Evolutionary conservation across 2,888 invertebrate species (phyloP).

Genomic region (Saturnia japonica): DNA sequence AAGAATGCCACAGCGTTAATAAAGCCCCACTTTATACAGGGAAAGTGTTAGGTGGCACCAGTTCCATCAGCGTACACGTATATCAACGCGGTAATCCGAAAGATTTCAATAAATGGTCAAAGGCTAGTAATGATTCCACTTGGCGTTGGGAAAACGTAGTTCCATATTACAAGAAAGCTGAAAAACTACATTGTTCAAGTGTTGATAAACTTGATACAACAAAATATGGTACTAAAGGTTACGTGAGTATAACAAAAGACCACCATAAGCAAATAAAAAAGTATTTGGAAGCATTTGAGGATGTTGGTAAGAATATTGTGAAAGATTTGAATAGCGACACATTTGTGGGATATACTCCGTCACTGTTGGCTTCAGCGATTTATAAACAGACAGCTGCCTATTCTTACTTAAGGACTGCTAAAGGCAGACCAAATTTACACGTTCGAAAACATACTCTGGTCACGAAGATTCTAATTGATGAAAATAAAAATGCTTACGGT

Average conservation of each 20-base stretch:
- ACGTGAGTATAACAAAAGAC: conserved; percentile 34
- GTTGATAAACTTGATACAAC: conserved; percentile 30
- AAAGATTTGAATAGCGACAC: conserved; percentile 38
- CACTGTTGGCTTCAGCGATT: conserved; percentile 23
- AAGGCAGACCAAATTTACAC: conserved; percentile 23
- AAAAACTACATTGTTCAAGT: conserved; percentile 34
- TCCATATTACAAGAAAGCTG: conserved; percentile 46
- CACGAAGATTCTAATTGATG: conserved; percentile 31
- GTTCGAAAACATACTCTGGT: conserved; percentile 29
- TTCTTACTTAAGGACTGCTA: conserved; percentile 17
- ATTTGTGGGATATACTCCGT: conserved; percentile 22
- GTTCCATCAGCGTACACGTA: conserved; percentile 28
- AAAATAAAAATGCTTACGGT: conserved; percentile 28
- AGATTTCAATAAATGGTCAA: conserved; percentile 41
- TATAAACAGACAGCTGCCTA: conserved; percentile 23
- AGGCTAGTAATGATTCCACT: conserved; percentile 31
- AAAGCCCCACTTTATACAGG: conserved; percentile 31
- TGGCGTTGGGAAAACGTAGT: conserved; percentile 44
- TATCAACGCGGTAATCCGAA: conserved; percentile 36
- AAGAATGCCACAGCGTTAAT: conserved; percentile 26
- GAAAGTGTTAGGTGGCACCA: conserved; percentile 37
- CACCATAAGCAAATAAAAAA: conserved; percentile 25
- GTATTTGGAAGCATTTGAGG: conserved; percentile 53
- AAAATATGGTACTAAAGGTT: conserved; percentile 36
- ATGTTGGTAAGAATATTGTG: conserved; percentile 55